Percentiles rank a stretch among this genome's conserved stretches.
Conservation (phyloP, 2,113 vertebrate species). For the Dermatemys mawii region DNA sequence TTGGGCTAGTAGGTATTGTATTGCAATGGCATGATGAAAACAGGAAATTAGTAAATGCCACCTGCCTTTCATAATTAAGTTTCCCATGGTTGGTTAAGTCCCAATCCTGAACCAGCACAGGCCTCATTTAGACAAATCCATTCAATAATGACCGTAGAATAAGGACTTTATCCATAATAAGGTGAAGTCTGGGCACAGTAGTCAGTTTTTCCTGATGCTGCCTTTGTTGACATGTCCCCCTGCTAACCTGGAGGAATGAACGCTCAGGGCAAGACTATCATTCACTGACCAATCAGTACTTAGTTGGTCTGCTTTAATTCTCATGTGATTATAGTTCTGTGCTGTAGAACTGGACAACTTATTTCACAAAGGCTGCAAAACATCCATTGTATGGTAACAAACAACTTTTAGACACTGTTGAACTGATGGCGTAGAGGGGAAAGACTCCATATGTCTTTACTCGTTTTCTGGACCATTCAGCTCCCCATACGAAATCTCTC, state of each 20-base stretch:
- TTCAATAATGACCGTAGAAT: background rate
- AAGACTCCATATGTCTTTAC: slow-evolving; percentile 3
- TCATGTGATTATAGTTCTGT: background rate
- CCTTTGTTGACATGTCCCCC: background rate
- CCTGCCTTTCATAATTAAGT: background rate
- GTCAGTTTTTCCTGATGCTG: background rate
- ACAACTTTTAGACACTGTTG: background rate
- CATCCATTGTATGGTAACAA: background rate
- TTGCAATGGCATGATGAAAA: background rate
- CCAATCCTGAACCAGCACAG: background rate
- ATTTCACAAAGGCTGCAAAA: background rate
- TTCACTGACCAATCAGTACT: background rate
- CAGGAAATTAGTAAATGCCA: background rate
- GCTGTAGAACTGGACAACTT: background rate
- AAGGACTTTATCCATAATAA: background rate
- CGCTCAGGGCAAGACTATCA: background rate
- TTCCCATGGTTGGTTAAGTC: background rate
- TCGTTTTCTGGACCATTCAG: background rate
- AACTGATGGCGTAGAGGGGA: background rate
- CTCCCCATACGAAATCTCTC: background rate
- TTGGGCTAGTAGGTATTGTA: fast-evolving
- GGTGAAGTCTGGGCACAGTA: background rate
- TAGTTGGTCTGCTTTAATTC: background rate
- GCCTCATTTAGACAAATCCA: background rate
- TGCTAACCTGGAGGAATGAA: background rate